A percentile compares a stretch with the other conserved stretches of the same genome.
Evolutionary conservation across 2,888 invertebrate species (phyloP).

Genomic region (Zaprionus obscuricornis): DNA sequence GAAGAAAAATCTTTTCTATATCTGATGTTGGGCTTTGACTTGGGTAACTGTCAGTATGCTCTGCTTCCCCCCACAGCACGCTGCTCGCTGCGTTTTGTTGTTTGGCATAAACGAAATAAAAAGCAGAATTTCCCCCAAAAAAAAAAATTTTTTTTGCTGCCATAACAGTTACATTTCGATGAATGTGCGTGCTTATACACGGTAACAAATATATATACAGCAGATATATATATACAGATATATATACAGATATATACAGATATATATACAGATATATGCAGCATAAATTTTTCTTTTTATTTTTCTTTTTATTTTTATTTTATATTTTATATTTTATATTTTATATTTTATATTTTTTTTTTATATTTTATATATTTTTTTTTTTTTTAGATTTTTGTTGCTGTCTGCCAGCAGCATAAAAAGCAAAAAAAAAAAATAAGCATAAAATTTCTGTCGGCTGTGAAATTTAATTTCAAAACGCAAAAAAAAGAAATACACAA

Average conservation of each 20-base stretch:
- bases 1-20: too few relatives aligned
- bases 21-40: conserved; percentile 70
- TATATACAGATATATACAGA: background rate
- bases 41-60: conserved; percentile 43
- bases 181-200: conserved; percentile 6
- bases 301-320: too few relatives aligned
- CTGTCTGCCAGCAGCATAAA: background rate
- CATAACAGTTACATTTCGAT: conserved; percentile 68
- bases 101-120: conserved; percentile 34
- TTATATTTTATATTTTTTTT: too few relatives aligned
- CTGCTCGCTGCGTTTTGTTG: background rate
- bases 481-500: conserved; percentile 75
- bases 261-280: background rate
- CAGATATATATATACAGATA: background rate
- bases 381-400: conserved; percentile 17
- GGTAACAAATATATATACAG: conserved; percentile 17
- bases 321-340: too few relatives aligned
- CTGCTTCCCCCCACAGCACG: conserved; percentile 9
- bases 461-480: conserved; percentile 76
- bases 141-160: conserved; percentile 45
- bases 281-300: too few relatives aligned
- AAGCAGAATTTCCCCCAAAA: conserved; percentile 2
- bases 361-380: background rate
- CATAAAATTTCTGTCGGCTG: conserved; percentile 46
- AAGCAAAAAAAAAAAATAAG: background rate